Base-by-base conservation (phyloP, 2,113 vertebrate genomes). In the Nipponia nippon region DNA sequence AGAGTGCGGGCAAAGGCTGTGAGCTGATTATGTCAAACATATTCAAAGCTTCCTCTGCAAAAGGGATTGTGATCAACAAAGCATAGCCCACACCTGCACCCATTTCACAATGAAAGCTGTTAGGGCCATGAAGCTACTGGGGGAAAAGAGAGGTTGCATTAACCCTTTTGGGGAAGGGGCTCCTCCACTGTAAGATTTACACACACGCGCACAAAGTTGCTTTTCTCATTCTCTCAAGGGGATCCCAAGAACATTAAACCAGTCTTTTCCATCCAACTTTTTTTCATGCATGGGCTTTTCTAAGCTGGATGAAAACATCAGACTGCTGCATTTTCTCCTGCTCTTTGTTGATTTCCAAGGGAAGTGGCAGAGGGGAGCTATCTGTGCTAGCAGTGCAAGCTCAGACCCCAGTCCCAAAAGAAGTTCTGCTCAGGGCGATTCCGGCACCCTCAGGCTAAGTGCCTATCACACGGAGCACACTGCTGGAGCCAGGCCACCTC, bases 1-100 rank as follows among this genome's bases (percentile, higher is more conserved):
- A 98, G 97, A 98, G 97, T 97, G 95, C 96, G 96, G 98, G 98
- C 98, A 98, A 97, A 98, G 98, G 98, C 98, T 98, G 98, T 98
- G 99, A 98, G 99, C 98, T 99, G 99, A 99, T 98, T 99, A 99
- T 99, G 99, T 99, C 99, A 99, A 99, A 99, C 98, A 99, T 98
- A 98, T 98, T 99, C 99, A 99, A 98, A 98, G 98, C 98, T 98
- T 99, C 98, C 98, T 97, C 98, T 98, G 97, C 97, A 98, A 97
- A 98, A 97, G 97, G 98, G 99, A 99, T 99, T 99, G 99, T 98
- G 98, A 98, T 98, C 98, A 99, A 98, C 98, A 99, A 99, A 99
- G 99, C 99, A 98, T 99, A 98, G 98, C 98, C 97, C 96, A 99
- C 99, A 99, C 99, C 99, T 99, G 99, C 98, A 98, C 97, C 97